phyloP scores from a whole-genome alignment of 2,797 vertebrate genomes.

The Fratercula arctica region DNA sequence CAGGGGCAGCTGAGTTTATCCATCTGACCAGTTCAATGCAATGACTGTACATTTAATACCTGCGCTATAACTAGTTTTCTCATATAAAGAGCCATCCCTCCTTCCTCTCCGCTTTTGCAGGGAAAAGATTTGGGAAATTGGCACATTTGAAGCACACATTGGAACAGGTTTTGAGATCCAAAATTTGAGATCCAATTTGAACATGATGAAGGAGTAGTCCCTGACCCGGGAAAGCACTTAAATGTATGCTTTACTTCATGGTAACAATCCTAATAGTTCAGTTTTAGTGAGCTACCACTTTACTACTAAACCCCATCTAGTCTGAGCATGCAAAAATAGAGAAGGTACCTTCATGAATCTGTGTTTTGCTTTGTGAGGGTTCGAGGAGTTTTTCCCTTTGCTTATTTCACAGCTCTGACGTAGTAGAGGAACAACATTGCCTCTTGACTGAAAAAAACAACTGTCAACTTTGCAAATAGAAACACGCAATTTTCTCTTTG shows the following conservation, averaged over 20 bases:
- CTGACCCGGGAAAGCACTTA: background rate
- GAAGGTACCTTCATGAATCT: background rate
- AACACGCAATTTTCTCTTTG: background rate
- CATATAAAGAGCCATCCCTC: background rate
- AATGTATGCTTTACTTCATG: background rate
- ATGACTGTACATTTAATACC: background rate
- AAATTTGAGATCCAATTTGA: background rate
- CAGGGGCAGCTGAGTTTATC: background rate
- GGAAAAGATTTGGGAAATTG: background rate
- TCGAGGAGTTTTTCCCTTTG: background rate
- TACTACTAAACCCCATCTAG: background rate
- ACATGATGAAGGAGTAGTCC: background rate
- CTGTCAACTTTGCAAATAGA: background rate
- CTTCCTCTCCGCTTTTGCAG: background rate
- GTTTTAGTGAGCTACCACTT: background rate
- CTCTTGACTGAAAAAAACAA: background rate
- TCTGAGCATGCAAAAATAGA: background rate
- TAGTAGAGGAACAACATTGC: background rate
- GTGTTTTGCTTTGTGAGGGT: background rate
- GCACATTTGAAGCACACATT: background rate
- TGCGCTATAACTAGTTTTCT: background rate
- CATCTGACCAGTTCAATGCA: background rate
- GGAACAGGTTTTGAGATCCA: background rate
- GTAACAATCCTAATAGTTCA: background rate
- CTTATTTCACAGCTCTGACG: background rate